A percentile compares a stretch with the other conserved stretches of the same genome.
phyloP scores from a whole-genome alignment of 2,888 invertebrate species.

The Marasmarcha lunaedactyla region DNA sequence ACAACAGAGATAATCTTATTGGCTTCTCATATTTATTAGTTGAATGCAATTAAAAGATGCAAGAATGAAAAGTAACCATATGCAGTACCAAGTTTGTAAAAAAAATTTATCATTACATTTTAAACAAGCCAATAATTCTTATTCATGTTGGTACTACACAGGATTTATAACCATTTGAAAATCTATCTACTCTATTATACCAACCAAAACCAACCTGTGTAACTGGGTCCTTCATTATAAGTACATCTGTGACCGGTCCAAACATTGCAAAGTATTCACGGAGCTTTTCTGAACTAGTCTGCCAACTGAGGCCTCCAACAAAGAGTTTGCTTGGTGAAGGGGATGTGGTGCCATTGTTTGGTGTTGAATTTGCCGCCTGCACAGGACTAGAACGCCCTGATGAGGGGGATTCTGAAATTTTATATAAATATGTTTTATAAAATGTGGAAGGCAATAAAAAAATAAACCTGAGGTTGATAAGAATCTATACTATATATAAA shows the following conservation, averaged over 20 bases:
- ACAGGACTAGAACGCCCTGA: slow-evolving; percentile 82
- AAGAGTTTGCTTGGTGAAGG: slow-evolving; percentile 87
- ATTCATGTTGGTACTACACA: no score
- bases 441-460: no score
- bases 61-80: no score
- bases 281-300: slow-evolving; percentile 92
- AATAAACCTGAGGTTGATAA: no score
- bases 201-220: slow-evolving; percentile 76
- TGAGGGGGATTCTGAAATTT: slow-evolving; percentile 63
- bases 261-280: slow-evolving; percentile 93
- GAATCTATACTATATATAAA: no score
- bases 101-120: no score
- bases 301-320: slow-evolving; percentile 93
- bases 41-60: no score
- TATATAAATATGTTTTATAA: slow-evolving; percentile 2
- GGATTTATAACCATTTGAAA: background rate
- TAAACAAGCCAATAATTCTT: no score
- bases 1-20: no score
- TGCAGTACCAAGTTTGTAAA: no score
- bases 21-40: no score
- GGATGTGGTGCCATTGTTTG: slow-evolving; percentile 40
- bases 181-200: slow-evolving; percentile 7
- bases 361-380: slow-evolving; percentile 27
- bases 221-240: slow-evolving; percentile 94
- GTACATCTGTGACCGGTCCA: slow-evolving; percentile 89